Evolutionary conservation across 2,888 invertebrate species (phyloP), one percentile per base, ranked within the genome.

Genomic region (Napeogenes inachia): DNA sequence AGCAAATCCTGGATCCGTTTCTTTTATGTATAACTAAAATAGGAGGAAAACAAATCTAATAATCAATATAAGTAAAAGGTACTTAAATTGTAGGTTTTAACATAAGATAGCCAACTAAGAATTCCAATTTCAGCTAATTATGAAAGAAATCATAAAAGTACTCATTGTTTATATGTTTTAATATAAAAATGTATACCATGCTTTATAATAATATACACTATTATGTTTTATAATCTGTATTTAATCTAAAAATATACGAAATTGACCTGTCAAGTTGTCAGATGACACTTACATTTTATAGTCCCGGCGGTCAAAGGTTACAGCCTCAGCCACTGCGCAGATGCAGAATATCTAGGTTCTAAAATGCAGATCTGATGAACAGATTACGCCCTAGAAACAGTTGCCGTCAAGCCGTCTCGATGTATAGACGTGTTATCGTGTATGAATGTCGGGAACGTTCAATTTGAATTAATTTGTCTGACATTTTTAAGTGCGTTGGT

Each of bases 401-500:
- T 69, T 56, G 64, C 56, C 65, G 56, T 45, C 63, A 56, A 47
- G 47, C 57, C 57, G 60, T 60, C 59, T 13, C 6, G 38, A 30
- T 21, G 62, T 32, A 38, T 30, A 59, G 65, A 61, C 65, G 63
- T 54, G 46, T 33, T 21, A 21, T 13, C 32, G 4, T 4, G 45
- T 13, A 42, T 47, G 13, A 21, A 60, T 55, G 30, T 38, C 55
- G 57, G 58, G 57, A 56, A 53, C 54, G 45, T 46, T 12, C n/a
- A 54, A 60, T 63, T 45, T 59, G 35, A 46, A 63, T 61, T 66
- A 64, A 67, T 64, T 70, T 61, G 50, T 54, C 61, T 60, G 70
- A 70, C 64, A 68, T 72, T 71, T 67, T 55, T 58, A 55, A 64
- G 68, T 70, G 70, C 72, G 71, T 66, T 78, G 76, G 75, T 76